phyloP scores from a whole-genome alignment of 2,113 vertebrate species.

The Nettapus auritus region DNA sequence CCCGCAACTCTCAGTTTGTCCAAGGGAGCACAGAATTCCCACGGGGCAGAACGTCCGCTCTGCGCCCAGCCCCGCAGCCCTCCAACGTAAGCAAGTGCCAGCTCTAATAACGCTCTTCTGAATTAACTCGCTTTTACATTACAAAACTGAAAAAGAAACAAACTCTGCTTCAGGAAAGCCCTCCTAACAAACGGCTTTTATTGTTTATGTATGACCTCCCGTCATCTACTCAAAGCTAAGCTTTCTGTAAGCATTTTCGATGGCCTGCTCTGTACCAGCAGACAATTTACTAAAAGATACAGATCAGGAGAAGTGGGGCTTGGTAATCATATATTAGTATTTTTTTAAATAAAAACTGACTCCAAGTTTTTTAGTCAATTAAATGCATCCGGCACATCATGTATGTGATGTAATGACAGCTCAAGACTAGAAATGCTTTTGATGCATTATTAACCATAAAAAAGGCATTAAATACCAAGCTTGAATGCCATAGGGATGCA shows the following conservation, averaged over 20 bases:
- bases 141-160: neutral
- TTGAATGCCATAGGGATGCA: slow-evolving; percentile 79
- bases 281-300: slow-evolving; percentile 39
- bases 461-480: slow-evolving; percentile 81
- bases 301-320: slow-evolving; percentile 40
- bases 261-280: slow-evolving; percentile 27
- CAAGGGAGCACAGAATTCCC: neutral
- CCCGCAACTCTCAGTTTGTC: neutral
- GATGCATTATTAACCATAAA: slow-evolving; percentile 85
- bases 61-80: neutral
- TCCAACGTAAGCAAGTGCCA: neutral
- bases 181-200: neutral
- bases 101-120: neutral
- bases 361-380: slow-evolving; percentile 76
- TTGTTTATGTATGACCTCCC: neutral
- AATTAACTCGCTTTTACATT: neutral
- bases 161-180: neutral
- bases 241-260: neutral
- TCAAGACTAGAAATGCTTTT: slow-evolving; percentile 76
- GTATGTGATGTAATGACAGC: slow-evolving; percentile 79
- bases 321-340: slow-evolving; percentile 69
- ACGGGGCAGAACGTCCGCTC: neutral
- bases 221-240: neutral
- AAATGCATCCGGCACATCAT: slow-evolving; percentile 74
- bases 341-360: slow-evolving; percentile 72